phyloP scores from a whole-genome alignment of 1,140 invertebrate genomes.

The Papilio aristodemus region DNA sequence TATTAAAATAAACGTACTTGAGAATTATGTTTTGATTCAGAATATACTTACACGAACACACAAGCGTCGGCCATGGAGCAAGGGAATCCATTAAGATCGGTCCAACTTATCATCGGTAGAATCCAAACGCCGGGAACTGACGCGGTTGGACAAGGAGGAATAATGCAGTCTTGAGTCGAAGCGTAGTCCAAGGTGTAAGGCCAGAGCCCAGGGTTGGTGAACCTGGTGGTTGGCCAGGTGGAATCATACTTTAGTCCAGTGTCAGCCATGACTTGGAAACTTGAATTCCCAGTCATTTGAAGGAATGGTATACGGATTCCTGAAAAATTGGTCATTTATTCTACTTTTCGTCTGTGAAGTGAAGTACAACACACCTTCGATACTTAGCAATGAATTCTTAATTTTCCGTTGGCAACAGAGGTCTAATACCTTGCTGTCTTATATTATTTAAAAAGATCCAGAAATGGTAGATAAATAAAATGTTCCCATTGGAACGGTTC shows the following conservation, averaged over 20 bases:
- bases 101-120: conserved; percentile 83
- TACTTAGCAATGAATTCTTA: no score
- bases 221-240: conserved; percentile 82
- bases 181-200: conserved; percentile 86
- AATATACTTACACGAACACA: conserved; percentile 70
- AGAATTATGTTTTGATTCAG: no score
- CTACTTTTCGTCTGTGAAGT: no score
- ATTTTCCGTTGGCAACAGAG: no score
- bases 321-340: conserved; percentile 39
- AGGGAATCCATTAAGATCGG: conserved; percentile 69
- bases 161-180: conserved; percentile 83
- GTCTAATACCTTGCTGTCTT: no score
- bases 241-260: conserved; percentile 82
- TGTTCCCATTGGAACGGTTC: no score
- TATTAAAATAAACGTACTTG: no score
- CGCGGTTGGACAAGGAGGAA: conserved; percentile 83
- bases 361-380: no score
- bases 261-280: conserved; percentile 77
- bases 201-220: conserved; percentile 83
- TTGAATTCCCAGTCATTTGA: conserved; percentile 83
- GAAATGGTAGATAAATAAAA: no score
- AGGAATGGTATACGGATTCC: conserved; percentile 86
- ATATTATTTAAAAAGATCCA: no score
- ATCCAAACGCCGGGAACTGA: conserved; percentile 84
- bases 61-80: conserved; percentile 85